Base-by-base conservation (phyloP, 2,113 vertebrate genomes). In the Gymnogyps californianus region DNA sequence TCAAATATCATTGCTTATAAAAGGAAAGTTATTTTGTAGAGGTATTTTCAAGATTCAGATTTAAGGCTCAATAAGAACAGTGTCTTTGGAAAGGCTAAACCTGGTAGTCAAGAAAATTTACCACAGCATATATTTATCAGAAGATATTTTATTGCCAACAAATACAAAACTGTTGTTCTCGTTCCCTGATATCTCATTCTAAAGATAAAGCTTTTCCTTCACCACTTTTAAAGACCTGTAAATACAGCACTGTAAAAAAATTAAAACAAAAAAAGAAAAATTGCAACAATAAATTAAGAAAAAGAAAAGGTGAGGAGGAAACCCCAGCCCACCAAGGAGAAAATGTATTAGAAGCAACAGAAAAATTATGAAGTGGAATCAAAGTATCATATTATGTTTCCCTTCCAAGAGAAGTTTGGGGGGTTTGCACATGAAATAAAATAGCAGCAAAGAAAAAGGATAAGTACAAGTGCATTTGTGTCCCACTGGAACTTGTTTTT, bases 101-200 rank as follows among this genome's bases (percentile, higher is more conserved):
- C 3, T 76, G 8, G 52, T 44, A 95, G 59, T 90, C 76, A 97
- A 96, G 80, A 95, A 96, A 42, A 90, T 82, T 94, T 93, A 71
- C n/a, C 40, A 83, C 55, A 95, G 81, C 46, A 54, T 20, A 26
- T 11, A 81, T 58, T 90, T 96, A 95, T 95, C 24, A 94, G 87
- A 98, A 97, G 90, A 66, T 93, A 92, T 95, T 98, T 98, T 98
- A 98, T 98, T 98, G 93, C 89, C 94, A 98, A 94, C 76, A 97
- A 97, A 96, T 90, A 90, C 49, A 97, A 91, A 96, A 98, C 67
- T 94, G n/a, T 95, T 93, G 49, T 42, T 90, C 31, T 81, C 18
- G 61, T 94, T 87, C 96, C 97, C 97, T 97, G 88, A 97, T 82
- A 78, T 91, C 80, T 95, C 59, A 72, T 92, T 95, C 97, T 97